Conservation (phyloP, 2,888 invertebrate genomes). For the Thera britannica region DNA sequence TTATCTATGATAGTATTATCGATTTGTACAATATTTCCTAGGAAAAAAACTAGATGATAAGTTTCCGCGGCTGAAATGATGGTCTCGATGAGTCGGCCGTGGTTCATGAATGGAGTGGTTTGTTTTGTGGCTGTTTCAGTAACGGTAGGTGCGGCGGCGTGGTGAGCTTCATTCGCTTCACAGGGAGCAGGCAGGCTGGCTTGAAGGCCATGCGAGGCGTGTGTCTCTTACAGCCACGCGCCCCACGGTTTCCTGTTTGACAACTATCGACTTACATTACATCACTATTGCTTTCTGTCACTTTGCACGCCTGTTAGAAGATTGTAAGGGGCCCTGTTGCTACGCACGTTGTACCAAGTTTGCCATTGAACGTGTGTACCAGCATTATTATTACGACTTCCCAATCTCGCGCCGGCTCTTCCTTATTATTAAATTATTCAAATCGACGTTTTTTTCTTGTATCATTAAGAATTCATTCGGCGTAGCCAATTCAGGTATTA, state of each 20-base stretch:
- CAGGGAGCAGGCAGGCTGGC: slow-evolving; percentile 22
- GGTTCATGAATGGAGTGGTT: slow-evolving; percentile 76
- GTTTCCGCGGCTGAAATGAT: background rate
- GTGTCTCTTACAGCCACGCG: slow-evolving; percentile 72
- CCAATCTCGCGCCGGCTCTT: slow-evolving; percentile 65
- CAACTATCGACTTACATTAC: slow-evolving; percentile 84
- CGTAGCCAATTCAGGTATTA: slow-evolving; percentile 57
- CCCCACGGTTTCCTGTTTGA: slow-evolving; percentile 83
- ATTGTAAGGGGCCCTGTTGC: slow-evolving; percentile 81
- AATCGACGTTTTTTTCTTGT: slow-evolving; percentile 56
- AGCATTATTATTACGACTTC: slow-evolving; percentile 72
- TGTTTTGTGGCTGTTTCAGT: slow-evolving; percentile 60
- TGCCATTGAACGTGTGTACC: slow-evolving; percentile 72
- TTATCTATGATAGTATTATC: slow-evolving; percentile 67
- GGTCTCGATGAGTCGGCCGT: slow-evolving; percentile 52
- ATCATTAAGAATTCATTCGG: slow-evolving; percentile 51
- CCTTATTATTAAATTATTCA: slow-evolving; percentile 71
- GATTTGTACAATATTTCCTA: slow-evolving; percentile 43
- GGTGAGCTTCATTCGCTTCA: slow-evolving; percentile 8
- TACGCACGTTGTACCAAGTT: slow-evolving; percentile 67
- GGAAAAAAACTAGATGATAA: slow-evolving; percentile 46
- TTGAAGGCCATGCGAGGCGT: slow-evolving; percentile 64
- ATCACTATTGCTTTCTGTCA: slow-evolving; percentile 83
- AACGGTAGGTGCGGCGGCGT: slow-evolving; percentile 63
- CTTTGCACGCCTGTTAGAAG: slow-evolving; percentile 78